Base-by-base conservation (phyloP, 2,888 invertebrate genomes). In the Cremastinae sp. region DNA sequence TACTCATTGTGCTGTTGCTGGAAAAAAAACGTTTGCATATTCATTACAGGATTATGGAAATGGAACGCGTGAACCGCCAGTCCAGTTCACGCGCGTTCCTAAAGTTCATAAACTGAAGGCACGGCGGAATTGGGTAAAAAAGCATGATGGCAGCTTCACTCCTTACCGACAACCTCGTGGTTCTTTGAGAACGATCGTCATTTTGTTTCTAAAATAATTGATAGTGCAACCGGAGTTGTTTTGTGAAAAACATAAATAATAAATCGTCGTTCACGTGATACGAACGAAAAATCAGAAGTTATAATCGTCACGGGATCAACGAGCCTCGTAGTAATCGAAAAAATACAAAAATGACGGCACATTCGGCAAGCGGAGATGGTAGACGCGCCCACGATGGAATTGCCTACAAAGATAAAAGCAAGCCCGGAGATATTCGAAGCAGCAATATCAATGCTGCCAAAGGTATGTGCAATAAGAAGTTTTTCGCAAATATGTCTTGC, bases 361-460 rank as follows among this genome's bases (percentile, higher is more conserved):
- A 88, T 68, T 82, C 86, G 81, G 90, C 90, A 43, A 86, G 89
- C 80, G 91, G 91, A 77, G 91, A 92, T 87, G 86, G 88, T 45
- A 88, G 83, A 83, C 90, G 86, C 75, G 80, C 86, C 41, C 87
- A 86, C 78, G 45, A 47, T 12, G 90, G 91, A 56, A 90, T 91
- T 61, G 95, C 95, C 64, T 97, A 96, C 87, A 96, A 96, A 91
- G 96, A 97, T 91, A 96, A 96, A 92, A 95, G 94, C 86, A 99
- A 99, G 91, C 98, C 99, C 51, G 92, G 94, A 47, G 97, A 98
- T 92, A 97, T 99, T 87, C 94, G 98, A 69, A 92, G 93, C 81
- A 98, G 98, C 90, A 99, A 99, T 90, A 98, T 99, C 85, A 95
- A 95, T 90, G 99, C 99, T 86, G 99, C 98, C 68, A 99, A 98